Conservation (phyloP, 2,888 invertebrate species). For the Phortica magna region DNA sequence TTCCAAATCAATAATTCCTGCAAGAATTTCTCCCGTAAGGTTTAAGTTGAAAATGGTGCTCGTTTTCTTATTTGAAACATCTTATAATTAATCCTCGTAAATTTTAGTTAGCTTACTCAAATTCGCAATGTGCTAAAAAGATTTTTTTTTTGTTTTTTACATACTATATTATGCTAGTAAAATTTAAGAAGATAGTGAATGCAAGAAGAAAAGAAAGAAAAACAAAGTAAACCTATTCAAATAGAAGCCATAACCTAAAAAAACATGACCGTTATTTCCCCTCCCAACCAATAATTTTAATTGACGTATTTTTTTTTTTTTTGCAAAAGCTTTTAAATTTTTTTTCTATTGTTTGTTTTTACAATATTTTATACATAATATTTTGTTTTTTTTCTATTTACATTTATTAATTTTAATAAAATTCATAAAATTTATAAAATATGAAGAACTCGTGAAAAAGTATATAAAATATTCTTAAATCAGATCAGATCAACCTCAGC, state of each 20-base stretch:
- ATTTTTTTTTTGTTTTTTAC: not conserved
- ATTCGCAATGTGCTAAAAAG: not conserved
- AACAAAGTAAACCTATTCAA: too few relatives aligned
- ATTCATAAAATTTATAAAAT: not conserved
- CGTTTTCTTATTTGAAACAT: not conserved
- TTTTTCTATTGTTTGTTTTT: constrained; percentile 45
- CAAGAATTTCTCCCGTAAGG: not conserved
- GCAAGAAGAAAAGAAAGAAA: too few relatives aligned
- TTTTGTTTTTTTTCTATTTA: not conserved
- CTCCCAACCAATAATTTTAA: too few relatives aligned
- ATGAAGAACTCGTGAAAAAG: constrained; percentile 22
- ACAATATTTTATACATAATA: constrained; percentile 5
- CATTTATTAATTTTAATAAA: not conserved
- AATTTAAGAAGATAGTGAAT: not conserved
- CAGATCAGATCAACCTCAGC: constrained; percentile 74
- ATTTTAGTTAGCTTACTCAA: not conserved
- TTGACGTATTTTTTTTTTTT: not conserved
- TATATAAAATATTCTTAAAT: constrained; percentile 44
- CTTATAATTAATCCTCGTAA: not conserved
- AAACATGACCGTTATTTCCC: too few relatives aligned
- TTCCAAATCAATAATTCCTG: not conserved
- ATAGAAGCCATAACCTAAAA: too few relatives aligned
- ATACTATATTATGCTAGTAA: not conserved
- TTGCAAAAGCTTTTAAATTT: not conserved
- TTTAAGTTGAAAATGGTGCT: not conserved